These are phyloP conservation scores for Periophthalmodon schlosseri DNA, from an alignment of 2,113 vertebrate genomes.

Conservation along the genomic window DNA sequence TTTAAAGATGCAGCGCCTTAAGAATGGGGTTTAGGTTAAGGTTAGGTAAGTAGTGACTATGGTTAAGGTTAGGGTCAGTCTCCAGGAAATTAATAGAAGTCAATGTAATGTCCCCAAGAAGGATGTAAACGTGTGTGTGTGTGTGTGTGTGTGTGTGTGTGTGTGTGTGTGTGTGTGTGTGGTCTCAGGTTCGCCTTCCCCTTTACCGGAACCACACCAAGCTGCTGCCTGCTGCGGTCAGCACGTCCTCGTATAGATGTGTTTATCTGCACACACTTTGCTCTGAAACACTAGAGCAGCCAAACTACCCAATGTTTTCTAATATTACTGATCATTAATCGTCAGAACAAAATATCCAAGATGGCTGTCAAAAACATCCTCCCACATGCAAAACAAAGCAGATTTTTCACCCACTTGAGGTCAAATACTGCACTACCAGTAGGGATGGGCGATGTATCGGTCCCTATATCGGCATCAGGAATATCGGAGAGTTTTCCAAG, in stretches of 20 bases:
- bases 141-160: neutral
- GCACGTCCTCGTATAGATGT: slow-evolving; percentile 24
- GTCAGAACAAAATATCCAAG: neutral
- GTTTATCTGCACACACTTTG: slow-evolving; percentile 5
- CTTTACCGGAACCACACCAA: slow-evolving; percentile 62
- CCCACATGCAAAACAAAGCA: neutral
- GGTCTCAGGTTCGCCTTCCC: slow-evolving; percentile 48
- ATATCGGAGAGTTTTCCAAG: too few relatives aligned
- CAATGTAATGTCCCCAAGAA: too few relatives aligned
- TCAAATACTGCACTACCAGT: neutral
- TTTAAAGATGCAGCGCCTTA: too few relatives aligned
- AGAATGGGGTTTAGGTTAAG: too few relatives aligned
- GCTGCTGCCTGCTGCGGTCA: slow-evolving; percentile 51
- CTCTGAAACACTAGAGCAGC: neutral
- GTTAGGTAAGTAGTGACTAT: too few relatives aligned
- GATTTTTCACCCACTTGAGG: neutral
- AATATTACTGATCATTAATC: neutral
- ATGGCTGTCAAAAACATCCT: neutral
- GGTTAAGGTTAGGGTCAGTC: too few relatives aligned
- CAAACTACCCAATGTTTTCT: neutral
- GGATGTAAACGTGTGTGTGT: neutral
- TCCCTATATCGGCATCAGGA: too few relatives aligned
- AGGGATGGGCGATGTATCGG: too few relatives aligned
- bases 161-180: neutral
- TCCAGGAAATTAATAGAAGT: too few relatives aligned